Conservation (phyloP, 2,113 vertebrate species). For the Campylomormyrus numenius region DNA sequence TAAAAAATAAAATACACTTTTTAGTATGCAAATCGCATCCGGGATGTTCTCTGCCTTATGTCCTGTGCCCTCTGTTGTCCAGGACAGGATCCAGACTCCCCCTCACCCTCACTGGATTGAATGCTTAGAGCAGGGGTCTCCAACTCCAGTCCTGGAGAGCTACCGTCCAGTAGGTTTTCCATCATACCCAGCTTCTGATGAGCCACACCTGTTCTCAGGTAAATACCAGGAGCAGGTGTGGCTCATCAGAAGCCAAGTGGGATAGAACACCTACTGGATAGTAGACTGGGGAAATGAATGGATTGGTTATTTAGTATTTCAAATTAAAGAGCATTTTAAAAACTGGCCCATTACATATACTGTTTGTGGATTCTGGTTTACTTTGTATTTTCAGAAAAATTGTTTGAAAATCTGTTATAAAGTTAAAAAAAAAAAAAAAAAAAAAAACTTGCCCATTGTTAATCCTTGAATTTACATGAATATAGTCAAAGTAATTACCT, state of each 20-base stretch:
- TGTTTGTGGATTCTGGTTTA: too few species aligned
- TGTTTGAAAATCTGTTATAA: too few species aligned
- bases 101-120: neutral
- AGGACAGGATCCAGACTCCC: neutral
- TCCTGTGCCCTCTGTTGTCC: neutral
- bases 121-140: neutral
- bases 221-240: too few species aligned
- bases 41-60: neutral
- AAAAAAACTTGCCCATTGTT: neutral
- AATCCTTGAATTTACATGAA: neutral
- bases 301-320: neutral
- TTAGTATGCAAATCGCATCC: neutral
- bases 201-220: too few species aligned
- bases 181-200: too few species aligned
- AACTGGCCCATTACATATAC: neutral
- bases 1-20: neutral
- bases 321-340: neutral
- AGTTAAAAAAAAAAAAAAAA: too few species aligned
- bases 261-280: too few species aligned
- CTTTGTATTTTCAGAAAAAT: too few species aligned
- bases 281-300: neutral
- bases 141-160: too few species aligned
- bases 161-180: too few species aligned
- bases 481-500: neutral
- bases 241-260: too few species aligned